phyloP scores from a whole-genome alignment of 2,888 invertebrate species.

The Stenichneumon culpator region DNA sequence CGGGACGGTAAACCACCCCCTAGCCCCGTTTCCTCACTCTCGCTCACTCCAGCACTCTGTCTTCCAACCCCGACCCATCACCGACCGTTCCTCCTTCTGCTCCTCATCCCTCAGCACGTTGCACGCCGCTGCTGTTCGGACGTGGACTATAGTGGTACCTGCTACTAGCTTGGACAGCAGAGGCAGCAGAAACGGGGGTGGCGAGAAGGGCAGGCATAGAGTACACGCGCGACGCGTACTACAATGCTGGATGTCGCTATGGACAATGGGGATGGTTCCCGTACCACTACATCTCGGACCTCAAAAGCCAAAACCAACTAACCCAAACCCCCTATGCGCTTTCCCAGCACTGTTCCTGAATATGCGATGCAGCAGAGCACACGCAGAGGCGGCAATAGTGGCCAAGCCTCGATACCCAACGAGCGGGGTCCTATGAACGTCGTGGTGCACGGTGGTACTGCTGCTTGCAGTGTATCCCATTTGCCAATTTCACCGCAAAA shows the following conservation, averaged over 20 bases:
- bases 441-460: slow-evolving; percentile 31
- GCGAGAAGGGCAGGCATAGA: slow-evolving; percentile 53
- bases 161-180: slow-evolving; percentile 42
- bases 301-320: slow-evolving; percentile 69
- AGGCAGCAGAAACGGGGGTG: slow-evolving; percentile 29
- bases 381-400: slow-evolving; percentile 5
- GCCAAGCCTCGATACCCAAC: slow-evolving; percentile 61
- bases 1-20: slow-evolving; percentile 35
- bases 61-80: slow-evolving; percentile 47
- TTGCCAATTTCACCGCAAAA: slow-evolving; percentile 58
- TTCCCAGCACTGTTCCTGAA: slow-evolving; percentile 40
- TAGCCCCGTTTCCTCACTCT: slow-evolving; percentile 32
- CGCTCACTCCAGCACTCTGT: slow-evolving; percentile 45
- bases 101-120: slow-evolving; percentile 40
- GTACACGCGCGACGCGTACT: slow-evolving; percentile 63
- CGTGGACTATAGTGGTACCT: slow-evolving; percentile 51
- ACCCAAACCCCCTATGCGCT: slow-evolving; percentile 55
- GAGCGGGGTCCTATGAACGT: slow-evolving; percentile 48
- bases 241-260: slow-evolving; percentile 72
- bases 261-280: slow-evolving; percentile 72
- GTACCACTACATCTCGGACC: slow-evolving; percentile 64
- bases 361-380: slow-evolving; percentile 51
- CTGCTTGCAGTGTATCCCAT: slow-evolving; percentile 47
- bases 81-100: slow-evolving; percentile 38
- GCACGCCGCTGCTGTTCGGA: slow-evolving; percentile 30